These are phyloP conservation scores for Hybognathus amarus DNA, from an alignment of 2,797 vertebrate genomes.

Conservation along the genomic window DNA sequence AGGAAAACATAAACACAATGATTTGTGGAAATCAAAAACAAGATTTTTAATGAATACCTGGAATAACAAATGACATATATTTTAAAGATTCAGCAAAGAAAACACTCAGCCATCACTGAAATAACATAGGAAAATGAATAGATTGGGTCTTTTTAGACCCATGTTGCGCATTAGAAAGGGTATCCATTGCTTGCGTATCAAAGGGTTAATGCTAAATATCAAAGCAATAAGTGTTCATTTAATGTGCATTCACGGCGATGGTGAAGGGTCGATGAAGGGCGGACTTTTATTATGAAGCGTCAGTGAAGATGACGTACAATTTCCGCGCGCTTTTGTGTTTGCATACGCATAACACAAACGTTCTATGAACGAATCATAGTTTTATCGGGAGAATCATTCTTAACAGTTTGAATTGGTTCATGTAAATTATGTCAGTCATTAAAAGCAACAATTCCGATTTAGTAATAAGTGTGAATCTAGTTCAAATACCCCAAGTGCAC, in stretches of 20 bases:
- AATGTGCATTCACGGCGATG: background rate
- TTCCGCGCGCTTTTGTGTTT: background rate
- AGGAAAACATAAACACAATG: no score
- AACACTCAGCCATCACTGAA: no score
- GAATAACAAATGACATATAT: no score
- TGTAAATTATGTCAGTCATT: background rate
- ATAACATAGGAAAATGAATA: no score
- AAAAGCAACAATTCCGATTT: background rate
- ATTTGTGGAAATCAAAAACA: no score
- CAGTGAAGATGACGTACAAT: background rate
- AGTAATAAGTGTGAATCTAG: background rate
- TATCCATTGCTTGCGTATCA: no score
- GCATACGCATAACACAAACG: background rate
- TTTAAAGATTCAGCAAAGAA: no score
- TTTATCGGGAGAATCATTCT: background rate
- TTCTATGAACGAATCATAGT: background rate
- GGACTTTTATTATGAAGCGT: conserved; percentile 42
- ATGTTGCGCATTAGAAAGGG: no score
- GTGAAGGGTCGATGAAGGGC: background rate
- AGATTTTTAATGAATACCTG: no score
- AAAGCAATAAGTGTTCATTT: background rate
- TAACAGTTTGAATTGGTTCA: background rate
- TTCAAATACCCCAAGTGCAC: conserved; percentile 37
- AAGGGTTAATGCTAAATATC: background rate
- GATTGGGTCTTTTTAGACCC: no score